phyloP scores from a whole-genome alignment of 2,797 vertebrate genomes.

The Chaetophractus vellerosus region DNA sequence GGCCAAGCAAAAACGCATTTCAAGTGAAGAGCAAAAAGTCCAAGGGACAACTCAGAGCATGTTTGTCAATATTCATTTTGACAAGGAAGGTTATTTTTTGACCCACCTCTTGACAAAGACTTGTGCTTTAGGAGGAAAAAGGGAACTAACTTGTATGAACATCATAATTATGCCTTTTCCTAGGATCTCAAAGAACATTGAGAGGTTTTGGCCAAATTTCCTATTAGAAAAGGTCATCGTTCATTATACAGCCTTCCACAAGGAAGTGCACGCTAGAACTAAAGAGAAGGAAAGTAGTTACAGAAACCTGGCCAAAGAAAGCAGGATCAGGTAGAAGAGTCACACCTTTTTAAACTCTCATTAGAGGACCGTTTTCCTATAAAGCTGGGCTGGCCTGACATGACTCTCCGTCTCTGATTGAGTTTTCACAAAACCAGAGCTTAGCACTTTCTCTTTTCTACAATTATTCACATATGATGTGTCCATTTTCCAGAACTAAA shows the following conservation, averaged over 20 bases:
- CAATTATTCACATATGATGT: not conserved
- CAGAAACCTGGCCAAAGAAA: not conserved
- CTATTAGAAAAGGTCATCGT: not conserved
- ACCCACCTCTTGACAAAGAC: not conserved
- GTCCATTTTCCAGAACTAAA: not conserved
- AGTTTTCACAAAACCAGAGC: not conserved
- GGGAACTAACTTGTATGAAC: not conserved
- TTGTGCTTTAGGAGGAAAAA: not conserved
- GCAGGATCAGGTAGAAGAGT: not conserved
- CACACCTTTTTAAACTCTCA: not conserved
- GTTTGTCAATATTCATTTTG: constrained; percentile 57
- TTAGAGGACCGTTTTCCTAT: not conserved
- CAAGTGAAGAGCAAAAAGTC: not conserved
- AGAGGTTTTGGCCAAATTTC: not conserved
- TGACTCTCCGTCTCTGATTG: not conserved
- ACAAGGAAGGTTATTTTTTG: constrained; percentile 3
- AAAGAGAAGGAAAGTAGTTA: not conserved
- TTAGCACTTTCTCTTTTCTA: not conserved
- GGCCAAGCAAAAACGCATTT: not conserved
- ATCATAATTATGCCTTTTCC: not conserved
- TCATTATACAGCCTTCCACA: not conserved
- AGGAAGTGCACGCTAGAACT: not conserved
- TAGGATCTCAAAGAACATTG: not conserved
- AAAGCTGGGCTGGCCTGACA: not conserved
- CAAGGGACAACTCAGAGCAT: not conserved